These are phyloP conservation scores for Mobula hypostoma DNA, from an alignment of 2,113 vertebrate species.

Conservation along the genomic window DNA sequence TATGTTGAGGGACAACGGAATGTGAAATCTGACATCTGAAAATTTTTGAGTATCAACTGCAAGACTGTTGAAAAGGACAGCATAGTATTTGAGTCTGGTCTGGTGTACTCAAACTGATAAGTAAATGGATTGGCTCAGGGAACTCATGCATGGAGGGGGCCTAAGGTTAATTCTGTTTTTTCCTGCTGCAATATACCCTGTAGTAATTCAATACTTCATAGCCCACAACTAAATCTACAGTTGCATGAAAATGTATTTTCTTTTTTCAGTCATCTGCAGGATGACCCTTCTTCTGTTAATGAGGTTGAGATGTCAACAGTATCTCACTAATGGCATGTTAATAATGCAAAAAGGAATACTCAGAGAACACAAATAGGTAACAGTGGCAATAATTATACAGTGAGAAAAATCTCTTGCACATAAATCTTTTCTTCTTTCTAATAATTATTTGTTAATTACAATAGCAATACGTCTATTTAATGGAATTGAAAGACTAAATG, in stretches of 20 bases:
- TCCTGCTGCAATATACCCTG: conserved; percentile 11
- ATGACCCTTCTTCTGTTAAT: neutral
- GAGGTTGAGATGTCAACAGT: neutral
- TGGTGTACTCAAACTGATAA: conserved; percentile 34
- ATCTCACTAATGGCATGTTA: conserved; percentile 3
- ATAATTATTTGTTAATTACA: neutral
- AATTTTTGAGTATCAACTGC: neutral
- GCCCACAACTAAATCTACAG: neutral
- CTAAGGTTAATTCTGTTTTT: conserved; percentile 35
- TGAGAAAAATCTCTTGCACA: neutral
- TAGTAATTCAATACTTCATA: neutral
- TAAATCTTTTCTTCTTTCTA: neutral
- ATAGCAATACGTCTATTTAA: neutral
- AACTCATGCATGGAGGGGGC: neutral
- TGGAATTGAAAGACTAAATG: neutral
- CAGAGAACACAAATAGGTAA: neutral
- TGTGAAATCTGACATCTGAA: conserved; percentile 19
- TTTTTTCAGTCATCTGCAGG: neutral
- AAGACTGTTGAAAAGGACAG: neutral
- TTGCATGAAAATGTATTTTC: conserved; percentile 16
- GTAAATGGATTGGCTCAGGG: neutral
- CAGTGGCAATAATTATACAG: neutral
- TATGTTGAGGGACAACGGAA: neutral
- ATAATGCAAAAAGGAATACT: neutral
- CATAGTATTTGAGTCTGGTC: neutral